Evolutionary conservation across 2,113 vertebrate species (phyloP), one percentile per base, ranked within the genome.

Genomic region (Pica pica): DNA sequence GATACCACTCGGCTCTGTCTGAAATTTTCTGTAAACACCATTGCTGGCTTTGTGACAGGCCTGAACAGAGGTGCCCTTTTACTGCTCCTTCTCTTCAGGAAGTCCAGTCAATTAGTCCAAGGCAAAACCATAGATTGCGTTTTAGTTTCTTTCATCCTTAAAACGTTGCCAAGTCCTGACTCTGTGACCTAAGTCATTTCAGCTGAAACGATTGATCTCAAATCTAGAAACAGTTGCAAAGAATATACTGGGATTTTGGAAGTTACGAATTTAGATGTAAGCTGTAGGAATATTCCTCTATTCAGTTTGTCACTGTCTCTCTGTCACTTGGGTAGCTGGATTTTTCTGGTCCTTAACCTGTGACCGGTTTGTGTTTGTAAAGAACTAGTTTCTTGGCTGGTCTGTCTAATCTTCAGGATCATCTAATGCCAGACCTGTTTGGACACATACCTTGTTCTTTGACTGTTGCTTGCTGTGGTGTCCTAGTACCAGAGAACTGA

Each of bases 1-100:
- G 78, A 68, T 76, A 96, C 91, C 65, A 35, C 71, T 84, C 68
- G 24, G 90, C 95, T 96, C 89, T 97, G 64, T 97, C 97, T 98
- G 97, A 97, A 98, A 96, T 98, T 98, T 98, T 96, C 97, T 98
- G 98, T 98, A 98, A 98, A 98, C 98, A 98, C 82, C 52, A 26
- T 64, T 95, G 92, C 95, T 98, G 98, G 98, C 98, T 91, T 91
- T 68, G 89, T 86, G 97, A 97, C 98, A 98, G 84, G 52, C 92
- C 97, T 88, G 96, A 98, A 97, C 97, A 96, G 97, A 97, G 98
- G 97, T 98, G 98, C 98, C 98, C 98, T 98, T 98, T 97, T 88
- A 86, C 95, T 97, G 97, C 96, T 98, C 97, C 94, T 97, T 98
- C 98, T 97, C 98, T 97, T 97, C 95, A 97, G 98, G 98, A 98